Evolutionary conservation across 2,888 invertebrate genomes (phyloP).

Genomic region (Cacoxenus indagator): DNA sequence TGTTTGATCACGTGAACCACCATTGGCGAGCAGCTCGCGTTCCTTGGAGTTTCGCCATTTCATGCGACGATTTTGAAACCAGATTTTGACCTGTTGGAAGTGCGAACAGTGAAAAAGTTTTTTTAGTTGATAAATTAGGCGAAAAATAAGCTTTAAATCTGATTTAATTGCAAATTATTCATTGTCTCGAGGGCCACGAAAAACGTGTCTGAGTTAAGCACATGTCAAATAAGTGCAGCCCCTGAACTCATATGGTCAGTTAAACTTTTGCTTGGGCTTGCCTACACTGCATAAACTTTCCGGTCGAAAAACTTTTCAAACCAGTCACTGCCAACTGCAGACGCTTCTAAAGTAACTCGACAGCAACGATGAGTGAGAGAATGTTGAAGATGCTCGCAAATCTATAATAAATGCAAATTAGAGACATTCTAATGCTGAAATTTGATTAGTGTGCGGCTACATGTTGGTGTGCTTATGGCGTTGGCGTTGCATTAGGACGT

Average conservation of each 20-base stretch:
- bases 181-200: neutral
- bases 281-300: constrained; percentile 29
- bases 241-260: constrained; percentile 2
- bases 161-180: neutral
- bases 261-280: neutral
- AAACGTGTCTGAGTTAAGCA: neutral
- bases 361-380: no score
- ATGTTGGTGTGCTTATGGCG: constrained; percentile 27
- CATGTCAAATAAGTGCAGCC: neutral
- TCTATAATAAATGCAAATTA: constrained; percentile 65
- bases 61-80: constrained; percentile 98
- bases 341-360: constrained; percentile 32
- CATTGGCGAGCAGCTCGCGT: constrained; percentile 91
- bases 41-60: constrained; percentile 98
- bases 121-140: no score
- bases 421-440: constrained; percentile 60
- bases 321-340: constrained; percentile 60
- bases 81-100: constrained; percentile 75
- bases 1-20: constrained; percentile 95
- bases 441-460: constrained; percentile 56
- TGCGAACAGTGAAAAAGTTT: constrained; percentile 25
- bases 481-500: no score
- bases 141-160: neutral
- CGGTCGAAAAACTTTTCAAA: constrained; percentile 52
- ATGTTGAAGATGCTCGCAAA: constrained; percentile 23